phyloP scores from a whole-genome alignment of 2,888 invertebrate genomes.

The Oligia strigilis region DNA sequence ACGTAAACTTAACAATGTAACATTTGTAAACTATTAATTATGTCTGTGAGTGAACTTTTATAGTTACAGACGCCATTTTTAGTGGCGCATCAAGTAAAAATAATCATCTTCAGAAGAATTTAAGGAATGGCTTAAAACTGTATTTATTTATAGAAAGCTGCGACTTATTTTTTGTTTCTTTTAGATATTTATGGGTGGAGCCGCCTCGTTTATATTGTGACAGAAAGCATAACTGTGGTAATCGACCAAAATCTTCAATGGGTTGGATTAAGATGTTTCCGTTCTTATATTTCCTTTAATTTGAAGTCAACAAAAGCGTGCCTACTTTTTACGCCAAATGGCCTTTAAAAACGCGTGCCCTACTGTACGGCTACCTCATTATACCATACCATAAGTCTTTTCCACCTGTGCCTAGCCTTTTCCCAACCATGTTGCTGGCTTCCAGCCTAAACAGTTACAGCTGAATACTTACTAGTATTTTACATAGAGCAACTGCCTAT shows the following conservation, averaged over 20 bases:
- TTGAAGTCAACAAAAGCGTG: background rate
- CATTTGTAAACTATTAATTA: slow-evolving; percentile 51
- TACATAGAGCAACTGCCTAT: too few relatives aligned
- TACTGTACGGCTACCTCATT: background rate
- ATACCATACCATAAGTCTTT: background rate
- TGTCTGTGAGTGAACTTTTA: slow-evolving; percentile 44
- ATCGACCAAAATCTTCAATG: background rate
- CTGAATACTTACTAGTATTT: too few relatives aligned
- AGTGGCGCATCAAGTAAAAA: slow-evolving; percentile 46
- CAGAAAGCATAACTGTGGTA: slow-evolving; percentile 1
- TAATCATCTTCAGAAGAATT: slow-evolving; percentile 31
- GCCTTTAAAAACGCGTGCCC: too few relatives aligned
- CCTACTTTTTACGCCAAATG: too few relatives aligned
- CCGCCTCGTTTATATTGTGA: background rate
- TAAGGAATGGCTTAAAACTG: slow-evolving; percentile 21
- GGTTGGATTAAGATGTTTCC: background rate
- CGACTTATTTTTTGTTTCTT: slow-evolving; percentile 5
- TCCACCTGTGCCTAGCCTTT: too few relatives aligned
- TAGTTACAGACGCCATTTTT: slow-evolving; percentile 50
- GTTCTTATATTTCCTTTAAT: background rate
- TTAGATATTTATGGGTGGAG: background rate
- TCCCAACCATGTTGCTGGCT: too few relatives aligned
- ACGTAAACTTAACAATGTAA: slow-evolving; percentile 30
- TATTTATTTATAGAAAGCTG: slow-evolving; percentile 19
- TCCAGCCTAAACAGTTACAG: too few relatives aligned